Percentiles rank a stretch among this genome's conserved stretches.
Conservation (phyloP, 1,140 invertebrate genomes). For the Ephestia elutella region DNA sequence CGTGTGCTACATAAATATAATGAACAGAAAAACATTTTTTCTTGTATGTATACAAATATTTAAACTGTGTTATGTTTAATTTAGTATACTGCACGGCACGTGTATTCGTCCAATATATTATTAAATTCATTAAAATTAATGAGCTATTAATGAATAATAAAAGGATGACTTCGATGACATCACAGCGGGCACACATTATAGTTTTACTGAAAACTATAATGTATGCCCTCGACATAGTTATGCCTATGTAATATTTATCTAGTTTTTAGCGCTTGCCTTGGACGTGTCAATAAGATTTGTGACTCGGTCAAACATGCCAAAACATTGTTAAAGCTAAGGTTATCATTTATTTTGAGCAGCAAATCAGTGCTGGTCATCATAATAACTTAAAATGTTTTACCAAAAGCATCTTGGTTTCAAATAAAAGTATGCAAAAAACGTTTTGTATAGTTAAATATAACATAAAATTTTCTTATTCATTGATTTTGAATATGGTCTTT, state of each 20-base stretch:
- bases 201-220: not conserved
- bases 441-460: no score
- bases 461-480: no score
- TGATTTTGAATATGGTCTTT: no score
- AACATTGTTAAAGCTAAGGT: not conserved
- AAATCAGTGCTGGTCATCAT: not conserved
- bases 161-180: not conserved
- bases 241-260: constrained; percentile 10
- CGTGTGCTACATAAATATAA: no score
- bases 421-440: no score
- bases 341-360: not conserved
- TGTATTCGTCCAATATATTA: no score
- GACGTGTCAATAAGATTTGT: constrained; percentile 9
- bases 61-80: no score
- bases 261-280: constrained; percentile 13
- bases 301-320: not conserved
- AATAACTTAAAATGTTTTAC: not conserved
- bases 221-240: constrained; percentile 13
- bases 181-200: no score
- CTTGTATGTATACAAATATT: no score
- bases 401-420: no score
- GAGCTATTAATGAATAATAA: not conserved
- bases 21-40: no score
- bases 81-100: no score
- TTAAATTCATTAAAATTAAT: not conserved